Base-by-base conservation (phyloP, 35 echinoderm and acorn worm genomes). In the Stichopus chloronotus region DNA sequence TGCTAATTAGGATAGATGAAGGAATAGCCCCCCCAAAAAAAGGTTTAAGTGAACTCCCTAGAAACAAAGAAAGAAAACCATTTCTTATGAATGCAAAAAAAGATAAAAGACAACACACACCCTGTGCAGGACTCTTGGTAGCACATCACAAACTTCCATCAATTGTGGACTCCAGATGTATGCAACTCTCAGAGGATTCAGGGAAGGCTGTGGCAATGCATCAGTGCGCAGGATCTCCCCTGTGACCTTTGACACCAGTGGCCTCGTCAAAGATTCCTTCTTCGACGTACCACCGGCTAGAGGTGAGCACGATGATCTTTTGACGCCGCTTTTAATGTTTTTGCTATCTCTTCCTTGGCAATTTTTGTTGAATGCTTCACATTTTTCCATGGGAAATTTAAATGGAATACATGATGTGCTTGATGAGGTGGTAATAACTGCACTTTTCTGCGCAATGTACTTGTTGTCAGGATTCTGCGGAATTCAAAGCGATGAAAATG, bases 131-230 rank as follows among this genome's bases (percentile, higher is more conserved):
- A 92, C 79, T 30, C 79, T 81, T 92, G 91, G 91, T 69, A 92
- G 83, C 5, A 68, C 23, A 92, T 92, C 78, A 84, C 91, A 92
- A 8, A 92, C 11, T 60, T 92, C 58, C 1, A 82, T 14, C 24
- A 79, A 43, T 23, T 92, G 77, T 84, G 81, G 52, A 71, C 78
- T 92, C 77, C 91, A 92, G 52, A 92, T 30, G 69, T 92, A 92
- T 13, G 87, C 65, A 52, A 89, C 87, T 71, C 52, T 72, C 21
- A 16, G 57, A 11, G 71, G 57, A 7, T 8, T 89, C 25, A 24
- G 52, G 25, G 57, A 23, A 71, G 22, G 19, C 53, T 85, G 54
- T 58, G 57, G 21, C 71, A 30, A 23, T 59, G 11, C 11, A 88
- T 17, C 58, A 53, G 59, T 63, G 14, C 60, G 14, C 6, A 30